A percentile compares a stretch with the other conserved stretches of the same genome.
phyloP scores from a whole-genome alignment of 2,797 vertebrate genomes.

The Coranthus polyacanthus region DNA sequence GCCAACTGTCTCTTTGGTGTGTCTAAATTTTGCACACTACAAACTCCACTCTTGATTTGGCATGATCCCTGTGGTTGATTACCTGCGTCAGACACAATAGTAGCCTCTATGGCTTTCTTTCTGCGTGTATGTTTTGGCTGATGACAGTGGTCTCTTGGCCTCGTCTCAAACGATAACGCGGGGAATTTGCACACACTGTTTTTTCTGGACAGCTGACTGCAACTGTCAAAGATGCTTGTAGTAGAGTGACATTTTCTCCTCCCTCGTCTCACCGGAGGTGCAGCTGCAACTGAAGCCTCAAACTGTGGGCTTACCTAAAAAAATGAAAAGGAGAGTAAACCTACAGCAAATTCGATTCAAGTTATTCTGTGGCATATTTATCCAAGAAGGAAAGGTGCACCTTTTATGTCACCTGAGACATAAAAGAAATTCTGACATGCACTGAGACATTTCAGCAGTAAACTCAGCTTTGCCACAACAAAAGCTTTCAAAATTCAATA shows the following conservation, averaged over 20 bases:
- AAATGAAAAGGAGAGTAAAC: constrained; percentile 9
- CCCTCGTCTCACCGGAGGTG: constrained; percentile 55
- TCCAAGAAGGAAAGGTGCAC: too few species aligned
- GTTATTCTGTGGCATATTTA: too few species aligned
- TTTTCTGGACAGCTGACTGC: constrained; percentile 70
- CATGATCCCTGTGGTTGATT: constrained; percentile 24
- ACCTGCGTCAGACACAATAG: constrained; percentile 9
- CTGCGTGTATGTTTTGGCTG: constrained; percentile 16
- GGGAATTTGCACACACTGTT: constrained; percentile 81
- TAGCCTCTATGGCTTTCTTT: constrained; percentile 34
- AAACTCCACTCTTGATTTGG: constrained; percentile 15
- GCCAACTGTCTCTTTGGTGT: constrained; percentile 27
- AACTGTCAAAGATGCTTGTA: constrained; percentile 62
- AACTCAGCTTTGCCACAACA: neutral
- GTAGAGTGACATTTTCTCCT: constrained; percentile 63
- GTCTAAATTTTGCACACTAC: constrained; percentile 22
- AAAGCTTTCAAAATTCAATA: neutral
- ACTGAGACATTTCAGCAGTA: neutral
- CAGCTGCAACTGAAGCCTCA: constrained; percentile 66
- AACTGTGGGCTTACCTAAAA: constrained; percentile 91
- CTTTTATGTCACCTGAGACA: too few species aligned
- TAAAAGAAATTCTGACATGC: neutral
- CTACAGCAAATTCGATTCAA: neutral
- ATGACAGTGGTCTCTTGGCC: constrained; percentile 34
- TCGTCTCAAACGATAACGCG: constrained; percentile 82